Evolutionary conservation across 1,140 invertebrate species (phyloP).

Genomic region (Drosophila novamexicana): DNA sequence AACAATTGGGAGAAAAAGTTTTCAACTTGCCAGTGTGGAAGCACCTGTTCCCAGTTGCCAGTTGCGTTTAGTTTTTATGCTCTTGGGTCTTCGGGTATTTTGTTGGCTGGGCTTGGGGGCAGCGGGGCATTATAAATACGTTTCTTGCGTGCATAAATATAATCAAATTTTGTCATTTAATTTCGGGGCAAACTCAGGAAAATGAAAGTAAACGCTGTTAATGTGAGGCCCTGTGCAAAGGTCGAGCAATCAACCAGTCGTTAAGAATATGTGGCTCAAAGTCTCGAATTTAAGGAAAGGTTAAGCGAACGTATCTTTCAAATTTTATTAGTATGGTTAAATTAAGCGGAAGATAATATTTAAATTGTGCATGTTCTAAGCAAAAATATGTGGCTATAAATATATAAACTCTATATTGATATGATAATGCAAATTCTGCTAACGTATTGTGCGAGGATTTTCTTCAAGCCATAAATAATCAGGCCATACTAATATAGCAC

Average conservation of each 20-base stretch:
- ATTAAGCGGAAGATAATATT: too few species aligned
- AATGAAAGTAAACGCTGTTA: conserved; percentile 67
- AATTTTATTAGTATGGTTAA: too few species aligned
- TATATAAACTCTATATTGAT: too few species aligned
- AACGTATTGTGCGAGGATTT: too few species aligned
- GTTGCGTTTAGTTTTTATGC: conserved; percentile 20
- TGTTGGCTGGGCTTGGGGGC: background rate
- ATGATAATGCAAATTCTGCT: too few species aligned
- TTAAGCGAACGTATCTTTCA: too few species aligned
- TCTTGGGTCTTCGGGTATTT: conserved; percentile 9
- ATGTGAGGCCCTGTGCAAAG: conserved; percentile 13
- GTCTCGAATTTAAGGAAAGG: too few species aligned
- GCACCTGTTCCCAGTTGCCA: conserved; percentile 33
- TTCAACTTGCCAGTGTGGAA: conserved; percentile 25
- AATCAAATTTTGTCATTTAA: conserved; percentile 72
- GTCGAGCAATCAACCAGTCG: background rate
- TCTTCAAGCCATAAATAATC: too few species aligned
- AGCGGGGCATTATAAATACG: conserved; percentile 20
- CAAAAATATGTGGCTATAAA: too few species aligned
- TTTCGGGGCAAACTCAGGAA: conserved; percentile 48
- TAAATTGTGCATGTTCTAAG: too few species aligned
- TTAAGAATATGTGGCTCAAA: background rate
- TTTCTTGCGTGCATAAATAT: conserved; percentile 63
- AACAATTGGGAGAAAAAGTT: conserved; percentile 71
- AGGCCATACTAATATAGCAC: too few species aligned